phyloP scores from a whole-genome alignment of 2,797 vertebrate genomes.

The Limnodromus scolopaceus region DNA sequence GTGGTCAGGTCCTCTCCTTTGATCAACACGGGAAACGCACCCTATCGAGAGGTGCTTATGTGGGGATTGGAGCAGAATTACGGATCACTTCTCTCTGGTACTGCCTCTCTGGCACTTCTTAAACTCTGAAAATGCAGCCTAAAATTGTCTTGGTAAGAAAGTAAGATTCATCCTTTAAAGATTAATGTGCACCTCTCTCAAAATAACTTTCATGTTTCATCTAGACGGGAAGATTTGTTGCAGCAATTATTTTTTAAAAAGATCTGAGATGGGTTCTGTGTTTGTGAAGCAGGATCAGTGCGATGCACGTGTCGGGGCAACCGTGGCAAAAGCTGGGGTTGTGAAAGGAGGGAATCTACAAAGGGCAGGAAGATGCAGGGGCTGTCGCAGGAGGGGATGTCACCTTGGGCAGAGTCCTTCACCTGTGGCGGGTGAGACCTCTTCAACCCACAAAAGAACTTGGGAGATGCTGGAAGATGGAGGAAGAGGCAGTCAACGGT shows the following conservation, averaged over 20 bases:
- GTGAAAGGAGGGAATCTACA: neutral
- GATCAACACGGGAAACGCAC: neutral
- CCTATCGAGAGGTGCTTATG: neutral
- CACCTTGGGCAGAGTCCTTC: neutral
- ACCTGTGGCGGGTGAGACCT: neutral
- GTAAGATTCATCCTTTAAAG: neutral
- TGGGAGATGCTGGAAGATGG: neutral
- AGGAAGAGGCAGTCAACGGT: neutral
- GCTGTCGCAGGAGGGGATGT: neutral
- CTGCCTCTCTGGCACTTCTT: neutral
- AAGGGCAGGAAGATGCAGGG: neutral
- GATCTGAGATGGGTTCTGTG: neutral
- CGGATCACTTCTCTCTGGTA: neutral
- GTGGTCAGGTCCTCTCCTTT: neutral
- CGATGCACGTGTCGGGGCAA: rapidly evolving
- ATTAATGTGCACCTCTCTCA: neutral
- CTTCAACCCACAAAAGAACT: neutral
- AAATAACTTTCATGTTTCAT: neutral
- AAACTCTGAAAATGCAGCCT: neutral
- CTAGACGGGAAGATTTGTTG: neutral
- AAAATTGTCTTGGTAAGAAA: neutral
- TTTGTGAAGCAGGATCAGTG: neutral
- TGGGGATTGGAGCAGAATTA: neutral
- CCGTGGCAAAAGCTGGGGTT: neutral
- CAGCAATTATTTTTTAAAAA: neutral